Conservation (phyloP, 2,888 invertebrate species). For the Eristalis tenax region DNA sequence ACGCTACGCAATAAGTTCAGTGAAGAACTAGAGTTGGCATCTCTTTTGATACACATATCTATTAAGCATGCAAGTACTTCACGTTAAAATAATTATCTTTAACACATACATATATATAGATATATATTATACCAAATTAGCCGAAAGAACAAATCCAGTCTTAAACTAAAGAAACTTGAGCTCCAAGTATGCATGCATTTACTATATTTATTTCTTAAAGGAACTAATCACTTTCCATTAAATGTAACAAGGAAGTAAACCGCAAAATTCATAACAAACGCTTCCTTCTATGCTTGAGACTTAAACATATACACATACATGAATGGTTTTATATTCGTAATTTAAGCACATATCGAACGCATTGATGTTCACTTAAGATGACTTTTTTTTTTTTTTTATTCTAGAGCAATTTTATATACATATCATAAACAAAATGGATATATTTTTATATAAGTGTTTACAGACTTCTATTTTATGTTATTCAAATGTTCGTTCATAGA, state of each 20-base stretch:
- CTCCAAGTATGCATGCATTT: conserved; percentile 32
- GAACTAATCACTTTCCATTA: conserved; percentile 20
- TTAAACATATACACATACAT: conserved; percentile 32
- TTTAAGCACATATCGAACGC: conserved; percentile 22
- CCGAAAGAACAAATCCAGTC: conserved; percentile 9
- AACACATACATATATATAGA: background rate
- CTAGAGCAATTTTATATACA: conserved; percentile 58
- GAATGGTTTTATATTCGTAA: conserved; percentile 24
- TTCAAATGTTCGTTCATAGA: conserved; percentile 16
- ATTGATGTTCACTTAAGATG: conserved; percentile 19
- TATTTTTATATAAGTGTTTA: conserved; percentile 44
- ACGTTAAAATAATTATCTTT: conserved; percentile 31
- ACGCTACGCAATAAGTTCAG: conserved; percentile 94
- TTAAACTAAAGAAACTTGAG: conserved; percentile 28
- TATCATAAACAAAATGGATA: conserved; percentile 17
- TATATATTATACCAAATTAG: background rate
- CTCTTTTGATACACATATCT: conserved; percentile 91
- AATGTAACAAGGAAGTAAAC: background rate
- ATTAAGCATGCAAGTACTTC: conserved; percentile 79
- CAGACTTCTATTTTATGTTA: conserved; percentile 33
- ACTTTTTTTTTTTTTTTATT: conserved; percentile 13
- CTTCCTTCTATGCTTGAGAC: conserved; percentile 61
- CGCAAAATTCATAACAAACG: conserved; percentile 20
- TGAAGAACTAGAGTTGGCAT: conserved; percentile 95
- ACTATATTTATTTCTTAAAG: conserved; percentile 5